Evolutionary conservation across 2,113 vertebrate species (phyloP).

Genomic region (Leiothrix lutea): DNA sequence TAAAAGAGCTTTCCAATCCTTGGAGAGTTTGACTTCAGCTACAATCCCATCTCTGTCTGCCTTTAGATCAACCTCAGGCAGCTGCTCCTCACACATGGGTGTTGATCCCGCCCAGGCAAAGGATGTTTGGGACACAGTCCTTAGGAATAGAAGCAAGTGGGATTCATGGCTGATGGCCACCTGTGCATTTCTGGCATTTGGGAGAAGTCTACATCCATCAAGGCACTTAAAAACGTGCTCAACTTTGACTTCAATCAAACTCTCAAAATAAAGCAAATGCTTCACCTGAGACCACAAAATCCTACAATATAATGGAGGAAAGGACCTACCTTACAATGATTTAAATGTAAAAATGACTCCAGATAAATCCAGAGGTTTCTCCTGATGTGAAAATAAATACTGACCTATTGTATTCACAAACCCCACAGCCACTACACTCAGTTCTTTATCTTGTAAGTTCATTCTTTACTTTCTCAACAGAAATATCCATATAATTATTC

Average conservation of each 20-base stretch:
- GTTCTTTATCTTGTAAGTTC: neutral
- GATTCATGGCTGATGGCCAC: neutral
- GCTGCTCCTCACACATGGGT: neutral
- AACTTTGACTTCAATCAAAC: neutral
- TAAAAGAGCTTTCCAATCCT: neutral
- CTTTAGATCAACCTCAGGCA: neutral
- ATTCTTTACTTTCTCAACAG: neutral
- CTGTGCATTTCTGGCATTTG: neutral
- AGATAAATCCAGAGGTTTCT: neutral
- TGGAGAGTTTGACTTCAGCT: neutral
- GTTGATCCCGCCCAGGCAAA: neutral
- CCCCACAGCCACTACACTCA: neutral
- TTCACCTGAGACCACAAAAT: neutral
- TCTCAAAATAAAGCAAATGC: neutral
- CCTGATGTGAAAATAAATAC: neutral
- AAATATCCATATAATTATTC: constrained; percentile 26
- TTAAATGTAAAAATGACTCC: neutral
- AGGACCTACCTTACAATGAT: neutral
- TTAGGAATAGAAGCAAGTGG: neutral
- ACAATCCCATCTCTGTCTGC: neutral
- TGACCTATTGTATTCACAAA: neutral
- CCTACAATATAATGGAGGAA: neutral
- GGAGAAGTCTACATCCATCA: neutral
- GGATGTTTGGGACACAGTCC: neutral
- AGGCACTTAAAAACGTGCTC: neutral